Percentiles rank a stretch among this genome's conserved stretches.
Evolutionary conservation across 1,140 invertebrate genomes (phyloP).

Genomic region (Nylanderia fulva): DNA sequence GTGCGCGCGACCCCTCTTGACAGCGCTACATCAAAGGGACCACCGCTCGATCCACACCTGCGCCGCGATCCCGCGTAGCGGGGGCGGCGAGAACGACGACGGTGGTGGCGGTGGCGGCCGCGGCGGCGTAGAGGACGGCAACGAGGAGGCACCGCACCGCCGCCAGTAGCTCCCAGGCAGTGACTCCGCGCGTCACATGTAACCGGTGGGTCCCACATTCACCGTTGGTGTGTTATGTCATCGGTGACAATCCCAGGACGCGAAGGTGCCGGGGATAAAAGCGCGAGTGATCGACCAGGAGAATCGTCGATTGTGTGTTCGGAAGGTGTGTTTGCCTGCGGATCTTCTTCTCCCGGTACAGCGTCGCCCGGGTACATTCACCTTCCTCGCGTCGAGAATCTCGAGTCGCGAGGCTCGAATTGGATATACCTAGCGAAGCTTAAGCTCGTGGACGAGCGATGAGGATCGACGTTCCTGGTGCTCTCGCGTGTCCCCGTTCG

Average conservation of each 20-base stretch:
- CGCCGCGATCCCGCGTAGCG: constrained; percentile 67
- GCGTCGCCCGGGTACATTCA: background rate
- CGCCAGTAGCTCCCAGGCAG: constrained; percentile 83
- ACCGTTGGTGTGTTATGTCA: constrained; percentile 74
- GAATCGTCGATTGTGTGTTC: background rate
- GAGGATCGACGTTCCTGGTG: constrained; percentile 54
- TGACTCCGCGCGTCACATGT: constrained; percentile 75
- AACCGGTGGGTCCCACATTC: constrained; percentile 65
- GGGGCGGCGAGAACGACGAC: constrained; percentile 74
- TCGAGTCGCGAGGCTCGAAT: constrained; percentile 28
- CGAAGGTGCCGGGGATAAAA: constrained; percentile 31
- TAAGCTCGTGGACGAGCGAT: constrained; percentile 49
- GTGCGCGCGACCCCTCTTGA: too few species aligned
- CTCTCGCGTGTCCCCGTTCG: background rate
- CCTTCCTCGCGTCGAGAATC: background rate
- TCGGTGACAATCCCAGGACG: constrained; percentile 67
- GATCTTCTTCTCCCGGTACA: background rate
- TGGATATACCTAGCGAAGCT: constrained; percentile 17
- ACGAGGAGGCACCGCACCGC: constrained; percentile 73
- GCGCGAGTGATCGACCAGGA: constrained; percentile 26
- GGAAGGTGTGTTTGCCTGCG: background rate
- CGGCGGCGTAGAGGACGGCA: constrained; percentile 73
- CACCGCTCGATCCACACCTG: constrained; percentile 61
- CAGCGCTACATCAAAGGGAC: background rate
- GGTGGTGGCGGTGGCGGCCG: constrained; percentile 69